phyloP scores from a whole-genome alignment of 2,113 vertebrate genomes.

The Odocoileus hemionus region DNA sequence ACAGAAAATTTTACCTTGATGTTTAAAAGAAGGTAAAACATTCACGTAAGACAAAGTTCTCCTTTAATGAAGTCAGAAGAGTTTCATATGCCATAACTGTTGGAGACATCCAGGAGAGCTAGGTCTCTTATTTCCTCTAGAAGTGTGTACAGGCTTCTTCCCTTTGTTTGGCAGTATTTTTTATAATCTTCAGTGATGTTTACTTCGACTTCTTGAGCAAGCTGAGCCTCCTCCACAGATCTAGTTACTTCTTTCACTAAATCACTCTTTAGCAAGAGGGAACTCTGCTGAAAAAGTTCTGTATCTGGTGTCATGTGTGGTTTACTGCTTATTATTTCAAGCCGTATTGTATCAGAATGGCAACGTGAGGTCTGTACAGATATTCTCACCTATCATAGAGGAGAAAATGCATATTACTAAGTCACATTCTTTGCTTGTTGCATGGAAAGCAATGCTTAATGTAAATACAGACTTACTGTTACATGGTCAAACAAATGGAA shows the following conservation, averaged over 20 bases:
- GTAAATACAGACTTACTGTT: conserved; percentile 82
- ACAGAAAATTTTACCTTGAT: not conserved
- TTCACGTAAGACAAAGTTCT: not conserved
- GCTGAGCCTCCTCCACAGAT: conserved; percentile 85
- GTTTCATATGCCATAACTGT: conserved; percentile 51
- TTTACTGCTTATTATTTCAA: conserved; percentile 86
- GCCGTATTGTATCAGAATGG: conserved; percentile 84
- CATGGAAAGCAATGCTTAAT: not conserved
- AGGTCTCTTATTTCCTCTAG: conserved; percentile 94
- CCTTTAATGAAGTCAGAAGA: not conserved
- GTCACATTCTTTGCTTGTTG: not conserved
- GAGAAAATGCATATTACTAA: not conserved
- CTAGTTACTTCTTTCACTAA: conserved; percentile 89
- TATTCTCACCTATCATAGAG: conserved; percentile 86
- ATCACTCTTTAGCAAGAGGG: conserved; percentile 72
- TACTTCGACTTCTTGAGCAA: conserved; percentile 70
- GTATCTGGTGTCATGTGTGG: conserved; percentile 56
- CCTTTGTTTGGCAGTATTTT: conserved; percentile 89
- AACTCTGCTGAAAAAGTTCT: not conserved
- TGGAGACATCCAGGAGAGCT: conserved; percentile 84
- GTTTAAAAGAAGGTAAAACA: not conserved
- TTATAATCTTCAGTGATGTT: conserved; percentile 79
- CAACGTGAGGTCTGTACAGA: conserved; percentile 83
- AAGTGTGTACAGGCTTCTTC: conserved; percentile 87
- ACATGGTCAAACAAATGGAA: conserved; percentile 91